These are phyloP conservation scores for Coremacera marginata DNA, from an alignment of 2,888 invertebrate genomes.

Conservation along the genomic window DNA sequence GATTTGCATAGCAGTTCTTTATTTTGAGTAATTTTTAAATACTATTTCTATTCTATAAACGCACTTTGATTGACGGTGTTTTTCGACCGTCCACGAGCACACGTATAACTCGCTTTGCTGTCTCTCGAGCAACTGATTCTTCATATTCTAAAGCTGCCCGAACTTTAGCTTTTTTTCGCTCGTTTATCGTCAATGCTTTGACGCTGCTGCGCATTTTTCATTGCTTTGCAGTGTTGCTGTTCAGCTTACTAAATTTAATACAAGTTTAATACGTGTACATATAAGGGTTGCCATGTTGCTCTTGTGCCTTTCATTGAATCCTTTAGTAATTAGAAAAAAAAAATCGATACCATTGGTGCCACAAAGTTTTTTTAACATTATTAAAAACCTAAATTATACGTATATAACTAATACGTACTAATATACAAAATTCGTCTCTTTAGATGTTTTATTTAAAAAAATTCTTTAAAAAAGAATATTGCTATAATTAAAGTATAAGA, in stretches of 20 bases:
- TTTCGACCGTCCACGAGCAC: not conserved
- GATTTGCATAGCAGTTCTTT: not conserved
- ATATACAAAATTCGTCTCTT: too few species aligned
- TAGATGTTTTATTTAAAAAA: too few species aligned
- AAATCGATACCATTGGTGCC: too few species aligned
- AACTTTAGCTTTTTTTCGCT: conserved; percentile 25
- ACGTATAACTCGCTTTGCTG: conserved; percentile 22
- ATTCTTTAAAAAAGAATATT: too few species aligned
- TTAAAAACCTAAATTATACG: too few species aligned
- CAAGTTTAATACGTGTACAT: not conserved
- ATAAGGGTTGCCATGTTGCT: conserved; percentile 9
- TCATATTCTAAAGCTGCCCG: conserved; percentile 12
- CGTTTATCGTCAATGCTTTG: conserved; percentile 5
- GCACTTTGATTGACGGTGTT: conserved; percentile 6
- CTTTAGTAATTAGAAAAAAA: too few species aligned
- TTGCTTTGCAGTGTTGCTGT: conserved; percentile 22
- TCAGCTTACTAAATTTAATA: not conserved
- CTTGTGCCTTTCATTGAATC: not conserved
- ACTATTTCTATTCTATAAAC: conserved; percentile 1
- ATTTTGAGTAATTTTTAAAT: not conserved
- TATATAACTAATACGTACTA: too few species aligned
- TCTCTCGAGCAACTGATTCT: conserved; percentile 35
- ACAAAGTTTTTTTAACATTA: too few species aligned
- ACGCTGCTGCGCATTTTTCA: conserved; percentile 1
- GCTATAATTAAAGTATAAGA: too few species aligned